Evolutionary conservation across 2,888 invertebrate genomes (phyloP).

Genomic region (Calliphora vomitoria): DNA sequence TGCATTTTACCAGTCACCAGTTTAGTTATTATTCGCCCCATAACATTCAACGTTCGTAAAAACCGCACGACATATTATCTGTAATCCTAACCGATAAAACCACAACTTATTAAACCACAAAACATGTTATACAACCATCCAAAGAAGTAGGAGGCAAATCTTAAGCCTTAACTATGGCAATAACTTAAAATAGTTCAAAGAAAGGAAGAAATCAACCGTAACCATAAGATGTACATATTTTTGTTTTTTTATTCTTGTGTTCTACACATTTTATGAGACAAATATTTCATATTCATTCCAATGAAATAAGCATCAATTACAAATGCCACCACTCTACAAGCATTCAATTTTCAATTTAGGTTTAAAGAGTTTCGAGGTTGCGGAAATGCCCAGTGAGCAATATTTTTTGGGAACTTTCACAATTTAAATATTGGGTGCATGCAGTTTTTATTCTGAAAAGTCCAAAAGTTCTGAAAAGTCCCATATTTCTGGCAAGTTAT

Average conservation of each 20-base stretch:
- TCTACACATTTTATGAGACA: conserved; percentile 44
- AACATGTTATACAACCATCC: conserved; percentile 63
- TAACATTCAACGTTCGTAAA: conserved; percentile 51
- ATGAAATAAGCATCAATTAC: conserved; percentile 48
- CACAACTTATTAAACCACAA: conserved; percentile 71
- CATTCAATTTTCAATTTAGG: conserved; percentile 39
- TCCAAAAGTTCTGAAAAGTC: too few relatives aligned
- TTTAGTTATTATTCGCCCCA: conserved; percentile 38
- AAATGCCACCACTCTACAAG: conserved; percentile 26
- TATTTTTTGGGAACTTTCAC: background rate
- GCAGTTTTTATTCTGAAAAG: too few relatives aligned
- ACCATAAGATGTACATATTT: conserved; percentile 19
- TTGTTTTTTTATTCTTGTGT: background rate
- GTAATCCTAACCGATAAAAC: conserved; percentile 71
- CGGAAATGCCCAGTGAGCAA: conserved; percentile 10
- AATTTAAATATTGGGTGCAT: too few relatives aligned
- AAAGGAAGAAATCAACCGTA: conserved; percentile 24
- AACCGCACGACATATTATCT: conserved; percentile 75
- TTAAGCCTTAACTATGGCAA: conserved; percentile 42
- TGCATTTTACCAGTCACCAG: conserved; percentile 59
- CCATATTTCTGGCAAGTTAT: too few relatives aligned
- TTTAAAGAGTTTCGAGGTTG: background rate
- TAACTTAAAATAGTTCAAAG: conserved; percentile 45
- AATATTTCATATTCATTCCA: conserved; percentile 47
- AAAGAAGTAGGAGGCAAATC: conserved; percentile 46